Percentiles rank a stretch among this genome's conserved stretches.
phyloP scores from a whole-genome alignment of 2,113 vertebrate species.

The Lophotis ruficrista region DNA sequence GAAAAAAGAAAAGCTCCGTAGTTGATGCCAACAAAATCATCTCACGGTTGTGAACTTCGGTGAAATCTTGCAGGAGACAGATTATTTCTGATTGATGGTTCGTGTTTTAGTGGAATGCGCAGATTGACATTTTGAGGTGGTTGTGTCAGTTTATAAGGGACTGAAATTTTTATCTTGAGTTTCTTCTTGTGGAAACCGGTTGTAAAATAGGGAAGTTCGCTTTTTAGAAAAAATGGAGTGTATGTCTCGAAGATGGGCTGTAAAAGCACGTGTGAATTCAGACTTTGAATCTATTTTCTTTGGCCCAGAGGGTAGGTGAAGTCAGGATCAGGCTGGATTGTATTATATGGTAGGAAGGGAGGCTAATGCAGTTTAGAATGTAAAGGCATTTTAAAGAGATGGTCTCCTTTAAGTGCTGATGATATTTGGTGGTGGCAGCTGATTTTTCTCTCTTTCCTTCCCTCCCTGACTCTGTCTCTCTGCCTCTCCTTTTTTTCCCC shows the following conservation, averaged over 20 bases:
- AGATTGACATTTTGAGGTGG: slow-evolving; percentile 30
- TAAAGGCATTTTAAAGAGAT: slow-evolving; percentile 51
- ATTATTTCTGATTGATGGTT: slow-evolving; percentile 60
- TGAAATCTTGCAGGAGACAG: slow-evolving; percentile 46
- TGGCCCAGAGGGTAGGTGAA: slow-evolving; percentile 8
- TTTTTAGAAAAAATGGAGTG: not conserved
- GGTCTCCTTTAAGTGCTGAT: slow-evolving; percentile 48
- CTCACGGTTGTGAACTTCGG: slow-evolving; percentile 2
- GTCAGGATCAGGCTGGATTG: slow-evolving; percentile 40
- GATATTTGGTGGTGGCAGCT: slow-evolving; percentile 26
- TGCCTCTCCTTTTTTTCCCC: not conserved
- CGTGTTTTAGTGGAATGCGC: slow-evolving; percentile 35
- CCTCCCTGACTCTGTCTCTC: not conserved
- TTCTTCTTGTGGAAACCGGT: slow-evolving; percentile 4
- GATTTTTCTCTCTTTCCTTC: slow-evolving; percentile 7
- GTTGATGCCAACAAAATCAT: slow-evolving; percentile 26
- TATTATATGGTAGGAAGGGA: slow-evolving; percentile 4
- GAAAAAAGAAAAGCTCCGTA: not conserved
- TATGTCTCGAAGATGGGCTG: not conserved
- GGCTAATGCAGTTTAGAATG: slow-evolving; percentile 30
- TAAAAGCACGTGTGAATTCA: slow-evolving; percentile 24
- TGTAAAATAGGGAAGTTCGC: not conserved
- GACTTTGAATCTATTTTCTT: slow-evolving; percentile 28
- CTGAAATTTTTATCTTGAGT: slow-evolving; percentile 17
- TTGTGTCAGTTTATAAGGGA: not conserved